A percentile compares a stretch with the other conserved stretches of the same genome.
Evolutionary conservation across 2,888 invertebrate genomes (phyloP).

Genomic region (Pimpla rufipes): DNA sequence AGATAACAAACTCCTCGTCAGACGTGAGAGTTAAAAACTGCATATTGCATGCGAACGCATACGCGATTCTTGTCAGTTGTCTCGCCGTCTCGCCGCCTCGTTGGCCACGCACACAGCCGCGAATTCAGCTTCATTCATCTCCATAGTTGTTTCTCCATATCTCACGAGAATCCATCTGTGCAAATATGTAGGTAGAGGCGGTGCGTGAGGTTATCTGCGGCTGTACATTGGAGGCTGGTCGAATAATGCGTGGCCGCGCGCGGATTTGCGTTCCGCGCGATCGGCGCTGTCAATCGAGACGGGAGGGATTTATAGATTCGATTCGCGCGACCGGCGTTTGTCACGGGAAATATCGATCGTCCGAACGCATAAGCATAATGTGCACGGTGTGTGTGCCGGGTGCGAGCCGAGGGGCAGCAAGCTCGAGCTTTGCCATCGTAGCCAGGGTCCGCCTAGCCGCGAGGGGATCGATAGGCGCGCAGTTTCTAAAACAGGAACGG

Average conservation of each 20-base stretch:
- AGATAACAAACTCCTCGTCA: no score
- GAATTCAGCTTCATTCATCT: conserved; percentile 9
- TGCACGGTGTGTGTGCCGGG: not conserved
- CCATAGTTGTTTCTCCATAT: conserved; percentile 10
- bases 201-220: not conserved
- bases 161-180: not conserved
- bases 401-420: conserved; percentile 6
- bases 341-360: conserved; percentile 10
- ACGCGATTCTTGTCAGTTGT: not conserved
- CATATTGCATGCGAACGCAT: not conserved
- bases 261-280: conserved; percentile 7
- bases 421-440: conserved; percentile 59
- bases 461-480: conserved; percentile 65
- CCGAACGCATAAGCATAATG: conserved; percentile 1
- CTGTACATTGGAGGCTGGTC: not conserved
- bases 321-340: not conserved
- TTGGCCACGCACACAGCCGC: not conserved
- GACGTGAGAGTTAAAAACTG: not conserved
- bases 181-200: conserved; percentile 9
- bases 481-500: conserved; percentile 71
- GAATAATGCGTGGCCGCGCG: conserved; percentile 6
- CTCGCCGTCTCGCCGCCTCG: not conserved
- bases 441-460: not conserved
- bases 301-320: conserved; percentile 20
- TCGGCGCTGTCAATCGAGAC: not conserved